phyloP scores from a whole-genome alignment of 2,113 vertebrate genomes.

The Ammodytes marinus region DNA sequence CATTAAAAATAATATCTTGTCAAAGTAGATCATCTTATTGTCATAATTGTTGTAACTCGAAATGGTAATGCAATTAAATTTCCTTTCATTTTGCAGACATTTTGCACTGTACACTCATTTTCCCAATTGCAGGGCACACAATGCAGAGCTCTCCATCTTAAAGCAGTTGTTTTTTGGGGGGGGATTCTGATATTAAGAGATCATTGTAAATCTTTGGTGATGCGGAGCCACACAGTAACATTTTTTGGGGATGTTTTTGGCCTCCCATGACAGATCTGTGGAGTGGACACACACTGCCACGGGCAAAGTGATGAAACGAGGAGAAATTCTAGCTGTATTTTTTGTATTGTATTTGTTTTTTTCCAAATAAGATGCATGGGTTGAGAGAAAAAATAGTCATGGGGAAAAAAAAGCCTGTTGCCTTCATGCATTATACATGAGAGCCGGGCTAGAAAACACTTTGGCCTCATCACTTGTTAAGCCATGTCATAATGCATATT shows the following conservation, averaged over 20 bases:
- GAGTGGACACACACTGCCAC: constrained; percentile 42
- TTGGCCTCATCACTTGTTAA: constrained; percentile 40
- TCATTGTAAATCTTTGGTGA: constrained; percentile 33
- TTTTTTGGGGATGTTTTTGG: constrained; percentile 5
- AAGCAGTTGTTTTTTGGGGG: background rate
- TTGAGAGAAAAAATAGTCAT: constrained; percentile 15
- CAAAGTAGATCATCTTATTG: too few relatives aligned
- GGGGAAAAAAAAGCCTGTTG: background rate
- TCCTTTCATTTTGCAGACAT: too few relatives aligned
- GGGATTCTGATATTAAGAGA: constrained; percentile 20
- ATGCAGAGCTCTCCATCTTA: background rate
- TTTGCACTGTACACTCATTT: background rate
- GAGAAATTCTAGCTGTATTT: constrained; percentile 57
- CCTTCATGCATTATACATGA: constrained; percentile 57
- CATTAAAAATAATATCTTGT: too few relatives aligned
- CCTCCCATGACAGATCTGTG: constrained; percentile 42
- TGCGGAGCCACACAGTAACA: background rate
- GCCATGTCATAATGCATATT: constrained; percentile 36
- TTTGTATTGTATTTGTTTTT: constrained; percentile 61
- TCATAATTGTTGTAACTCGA: too few relatives aligned
- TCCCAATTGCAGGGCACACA: background rate
- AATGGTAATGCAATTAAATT: too few relatives aligned
- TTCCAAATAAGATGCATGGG: constrained; percentile 31
- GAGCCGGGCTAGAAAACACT: constrained; percentile 11
- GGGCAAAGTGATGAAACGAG: constrained; percentile 70